A percentile compares a stretch with the other conserved stretches of the same genome.
These are phyloP conservation scores for Laothoe populi DNA, from an alignment of 2,888 invertebrate species.

Conservation along the genomic window DNA sequence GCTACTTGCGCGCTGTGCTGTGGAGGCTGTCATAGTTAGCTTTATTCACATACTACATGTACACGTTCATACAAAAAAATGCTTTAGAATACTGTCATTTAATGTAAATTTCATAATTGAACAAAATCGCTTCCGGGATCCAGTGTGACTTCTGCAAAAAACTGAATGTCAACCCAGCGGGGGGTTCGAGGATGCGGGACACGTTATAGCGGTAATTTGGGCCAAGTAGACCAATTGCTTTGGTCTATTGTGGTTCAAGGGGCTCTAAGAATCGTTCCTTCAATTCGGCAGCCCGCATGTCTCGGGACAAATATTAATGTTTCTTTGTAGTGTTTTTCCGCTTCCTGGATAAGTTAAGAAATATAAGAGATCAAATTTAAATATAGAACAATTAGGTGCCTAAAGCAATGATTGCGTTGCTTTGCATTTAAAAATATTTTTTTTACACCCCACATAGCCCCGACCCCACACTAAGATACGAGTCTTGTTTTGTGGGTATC, in stretches of 20 bases:
- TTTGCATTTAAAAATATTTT: too few relatives aligned
- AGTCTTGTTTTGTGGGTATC: too few relatives aligned
- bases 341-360: conserved; percentile 28
- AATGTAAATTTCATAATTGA: conserved; percentile 11
- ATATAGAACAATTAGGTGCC: too few relatives aligned
- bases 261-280: conserved; percentile 76
- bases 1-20: too few relatives aligned
- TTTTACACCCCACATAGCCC: too few relatives aligned
- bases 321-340: conserved; percentile 32
- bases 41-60: too few relatives aligned
- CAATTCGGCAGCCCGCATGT: conserved; percentile 73
- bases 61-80: too few relatives aligned
- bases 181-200: conserved; percentile 77
- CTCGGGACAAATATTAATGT: conserved; percentile 68
- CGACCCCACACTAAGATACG: too few relatives aligned
- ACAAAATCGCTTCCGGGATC: conserved; percentile 37
- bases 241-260: conserved; percentile 66
- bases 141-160: conserved; percentile 51
- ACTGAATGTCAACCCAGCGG: conserved; percentile 58
- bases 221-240: conserved; percentile 74
- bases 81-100: too few relatives aligned
- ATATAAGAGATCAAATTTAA: conserved; percentile 24
- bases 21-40: too few relatives aligned
- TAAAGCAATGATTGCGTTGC: too few relatives aligned
- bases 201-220: conserved; percentile 76